phyloP scores from a whole-genome alignment of 2,888 invertebrate genomes.

The Litoditis marina region DNA sequence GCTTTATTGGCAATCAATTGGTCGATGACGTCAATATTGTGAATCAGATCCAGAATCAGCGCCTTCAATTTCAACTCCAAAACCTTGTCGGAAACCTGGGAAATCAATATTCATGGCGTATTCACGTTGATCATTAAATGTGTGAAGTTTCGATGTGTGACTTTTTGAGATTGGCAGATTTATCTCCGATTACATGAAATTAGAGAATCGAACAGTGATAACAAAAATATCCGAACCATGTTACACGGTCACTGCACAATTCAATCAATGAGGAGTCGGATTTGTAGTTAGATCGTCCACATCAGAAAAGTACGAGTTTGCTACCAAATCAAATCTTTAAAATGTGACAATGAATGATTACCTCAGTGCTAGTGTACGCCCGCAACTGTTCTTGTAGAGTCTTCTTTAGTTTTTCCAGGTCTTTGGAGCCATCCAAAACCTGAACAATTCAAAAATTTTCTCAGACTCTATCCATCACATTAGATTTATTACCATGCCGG shows the following conservation, averaged over 20 bases:
- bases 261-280: no score
- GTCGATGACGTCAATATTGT: slow-evolving; percentile 80
- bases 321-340: no score
- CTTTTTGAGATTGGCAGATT: no score
- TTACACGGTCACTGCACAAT: no score
- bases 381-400: slow-evolving; percentile 64
- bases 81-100: slow-evolving; percentile 64
- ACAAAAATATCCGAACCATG: no score
- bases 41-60: slow-evolving; percentile 86
- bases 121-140: background rate
- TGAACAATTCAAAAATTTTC: slow-evolving; percentile 6
- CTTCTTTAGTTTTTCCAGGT: slow-evolving; percentile 58
- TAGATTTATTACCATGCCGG: no score
- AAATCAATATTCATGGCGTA: background rate
- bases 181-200: no score
- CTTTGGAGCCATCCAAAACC: slow-evolving; percentile 14
- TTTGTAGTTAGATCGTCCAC: no score
- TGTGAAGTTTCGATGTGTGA: slow-evolving; percentile 29
- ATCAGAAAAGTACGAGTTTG: no score
- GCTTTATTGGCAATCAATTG: slow-evolving; percentile 72
- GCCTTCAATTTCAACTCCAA: slow-evolving; percentile 84
- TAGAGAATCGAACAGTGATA: no score
- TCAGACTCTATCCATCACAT: no score
- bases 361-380: slow-evolving; percentile 66
- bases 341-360: no score